Conservation (phyloP, 2,113 vertebrate species). For the Heterotilapia buettikoferi region DNA sequence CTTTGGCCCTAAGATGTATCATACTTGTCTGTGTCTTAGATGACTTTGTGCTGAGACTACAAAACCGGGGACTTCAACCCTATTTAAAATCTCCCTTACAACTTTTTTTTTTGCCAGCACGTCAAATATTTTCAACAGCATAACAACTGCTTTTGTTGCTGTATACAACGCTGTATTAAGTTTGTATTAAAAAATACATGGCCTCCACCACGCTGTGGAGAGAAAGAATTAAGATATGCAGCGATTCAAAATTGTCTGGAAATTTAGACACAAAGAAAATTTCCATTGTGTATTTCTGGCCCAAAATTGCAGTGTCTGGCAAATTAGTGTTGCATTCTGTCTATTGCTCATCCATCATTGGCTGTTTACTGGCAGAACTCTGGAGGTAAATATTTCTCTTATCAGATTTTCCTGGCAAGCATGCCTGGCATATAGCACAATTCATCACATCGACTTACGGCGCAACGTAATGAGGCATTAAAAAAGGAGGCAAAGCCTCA, state of each 20-base stretch:
- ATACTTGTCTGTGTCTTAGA: slow-evolving; percentile 45
- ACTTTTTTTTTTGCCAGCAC: slow-evolving; percentile 17
- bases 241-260: background rate
- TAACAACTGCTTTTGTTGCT: background rate
- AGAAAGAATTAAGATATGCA: background rate
- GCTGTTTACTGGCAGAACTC: slow-evolving; percentile 38
- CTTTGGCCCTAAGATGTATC: slow-evolving; percentile 61
- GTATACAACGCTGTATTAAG: background rate
- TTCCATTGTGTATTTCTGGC: background rate
- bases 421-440: slow-evolving; percentile 6
- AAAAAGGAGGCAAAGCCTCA: slow-evolving; percentile 40
- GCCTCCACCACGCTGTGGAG: background rate
- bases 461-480: slow-evolving; percentile 37
- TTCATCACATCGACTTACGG: slow-evolving; percentile 52
- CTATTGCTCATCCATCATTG: slow-evolving; percentile 44
- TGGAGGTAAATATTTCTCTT: slow-evolving; percentile 60
- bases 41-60: slow-evolving; percentile 63
- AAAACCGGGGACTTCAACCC: slow-evolving; percentile 46
- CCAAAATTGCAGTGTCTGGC: background rate
- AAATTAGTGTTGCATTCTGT: slow-evolving; percentile 31
- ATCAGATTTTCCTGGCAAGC: slow-evolving; percentile 52
- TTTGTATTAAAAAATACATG: background rate
- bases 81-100: slow-evolving; percentile 32
- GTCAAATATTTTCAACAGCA: slow-evolving; percentile 23
- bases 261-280: background rate